Evolutionary conservation across 2,113 vertebrate genomes (phyloP).

Genomic region (Centrocercus urophasianus): DNA sequence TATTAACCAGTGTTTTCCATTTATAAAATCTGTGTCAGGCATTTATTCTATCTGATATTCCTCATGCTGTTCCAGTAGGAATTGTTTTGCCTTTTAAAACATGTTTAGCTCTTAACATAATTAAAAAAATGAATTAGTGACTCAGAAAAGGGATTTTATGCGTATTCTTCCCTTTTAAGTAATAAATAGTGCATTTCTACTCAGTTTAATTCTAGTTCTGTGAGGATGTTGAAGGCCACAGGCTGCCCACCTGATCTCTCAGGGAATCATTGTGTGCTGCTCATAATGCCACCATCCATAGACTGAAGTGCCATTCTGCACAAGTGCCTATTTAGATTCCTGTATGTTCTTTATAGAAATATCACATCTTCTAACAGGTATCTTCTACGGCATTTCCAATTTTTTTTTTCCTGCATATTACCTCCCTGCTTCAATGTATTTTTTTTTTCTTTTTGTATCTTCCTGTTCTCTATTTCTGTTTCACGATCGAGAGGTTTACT

Average conservation of each 20-base stretch:
- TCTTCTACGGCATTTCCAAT: neutral
- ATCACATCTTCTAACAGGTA: neutral
- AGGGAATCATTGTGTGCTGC: neutral
- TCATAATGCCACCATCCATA: neutral
- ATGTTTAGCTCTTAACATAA: neutral
- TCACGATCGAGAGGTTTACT: neutral
- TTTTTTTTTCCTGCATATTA: neutral
- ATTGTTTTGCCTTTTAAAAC: neutral
- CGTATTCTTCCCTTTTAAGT: neutral
- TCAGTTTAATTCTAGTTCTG: neutral
- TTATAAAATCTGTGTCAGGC: neutral
- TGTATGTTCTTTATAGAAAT: neutral
- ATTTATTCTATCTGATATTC: neutral
- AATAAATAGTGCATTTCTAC: neutral
- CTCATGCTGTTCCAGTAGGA: neutral
- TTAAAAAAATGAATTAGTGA: neutral
- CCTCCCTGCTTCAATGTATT: neutral
- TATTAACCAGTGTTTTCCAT: neutral
- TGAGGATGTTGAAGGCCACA: neutral
- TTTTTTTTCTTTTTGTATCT: neutral
- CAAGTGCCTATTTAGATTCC: neutral
- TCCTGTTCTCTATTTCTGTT: neutral
- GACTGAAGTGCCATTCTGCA: neutral
- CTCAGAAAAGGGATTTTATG: neutral
- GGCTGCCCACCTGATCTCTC: neutral